Evolutionary conservation across 2,888 invertebrate species (phyloP).

Genomic region (Tetragonisca angustula): DNA sequence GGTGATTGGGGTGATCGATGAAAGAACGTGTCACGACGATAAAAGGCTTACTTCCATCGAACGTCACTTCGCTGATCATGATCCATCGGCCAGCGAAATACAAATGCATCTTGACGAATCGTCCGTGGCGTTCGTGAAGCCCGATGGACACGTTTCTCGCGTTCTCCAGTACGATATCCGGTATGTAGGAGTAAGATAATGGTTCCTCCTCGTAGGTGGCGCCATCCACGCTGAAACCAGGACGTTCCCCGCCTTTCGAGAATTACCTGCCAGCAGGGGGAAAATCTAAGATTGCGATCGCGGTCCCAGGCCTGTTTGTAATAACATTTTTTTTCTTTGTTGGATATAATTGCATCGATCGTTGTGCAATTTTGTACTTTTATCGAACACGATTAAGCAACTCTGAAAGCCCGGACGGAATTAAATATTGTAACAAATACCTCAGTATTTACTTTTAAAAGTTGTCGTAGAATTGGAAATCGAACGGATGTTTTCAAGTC

Average conservation of each 20-base stretch:
- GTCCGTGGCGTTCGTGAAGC: conserved; percentile 87
- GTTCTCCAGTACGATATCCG: conserved; percentile 87
- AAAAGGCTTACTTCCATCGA: conserved; percentile 85
- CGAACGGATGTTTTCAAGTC: too few species aligned
- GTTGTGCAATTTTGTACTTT: too few species aligned
- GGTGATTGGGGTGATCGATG: conserved; percentile 14
- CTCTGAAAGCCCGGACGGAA: too few species aligned
- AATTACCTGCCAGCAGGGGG: conserved; percentile 86
- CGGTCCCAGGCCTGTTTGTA: not conserved
- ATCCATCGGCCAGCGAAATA: conserved; percentile 90
- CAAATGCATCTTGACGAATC: conserved; percentile 87
- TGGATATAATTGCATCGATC: not conserved
- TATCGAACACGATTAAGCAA: too few species aligned
- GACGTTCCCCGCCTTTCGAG: conserved; percentile 87
- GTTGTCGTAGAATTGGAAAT: too few species aligned
- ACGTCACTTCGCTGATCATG: conserved; percentile 89
- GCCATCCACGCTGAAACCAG: conserved; percentile 86
- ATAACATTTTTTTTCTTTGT: not conserved
- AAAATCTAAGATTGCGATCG: not conserved
- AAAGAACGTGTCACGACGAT: not conserved
- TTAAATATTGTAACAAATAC: too few species aligned
- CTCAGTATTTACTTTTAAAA: too few species aligned
- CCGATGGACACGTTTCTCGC: conserved; percentile 89
- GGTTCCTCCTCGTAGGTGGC: conserved; percentile 73
- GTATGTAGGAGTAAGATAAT: conserved; percentile 85